Conservation (phyloP, 2,113 vertebrate species). For the Greenwoodochromis staneri region DNA sequence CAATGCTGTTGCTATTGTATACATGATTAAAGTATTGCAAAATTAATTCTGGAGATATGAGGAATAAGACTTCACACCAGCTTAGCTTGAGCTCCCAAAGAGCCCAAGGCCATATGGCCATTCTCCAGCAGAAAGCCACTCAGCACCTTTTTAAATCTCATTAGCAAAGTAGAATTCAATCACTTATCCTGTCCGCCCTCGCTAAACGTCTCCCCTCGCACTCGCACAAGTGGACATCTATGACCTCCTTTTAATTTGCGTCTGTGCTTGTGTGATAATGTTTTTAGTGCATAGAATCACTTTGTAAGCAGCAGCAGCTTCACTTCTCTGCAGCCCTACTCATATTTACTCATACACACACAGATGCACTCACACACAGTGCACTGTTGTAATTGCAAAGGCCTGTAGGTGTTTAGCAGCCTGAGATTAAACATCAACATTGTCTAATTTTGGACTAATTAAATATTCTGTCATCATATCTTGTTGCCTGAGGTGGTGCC, state of each 20-base stretch:
- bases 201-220: constrained; percentile 50
- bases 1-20: constrained; percentile 37
- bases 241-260: constrained; percentile 61
- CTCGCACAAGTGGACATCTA: constrained; percentile 57
- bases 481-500: constrained; percentile 27
- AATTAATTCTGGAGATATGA: constrained; percentile 50
- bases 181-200: constrained; percentile 43
- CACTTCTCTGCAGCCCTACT: neutral
- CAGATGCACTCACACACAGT: neutral
- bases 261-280: constrained; percentile 59
- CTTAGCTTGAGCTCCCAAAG: constrained; percentile 51
- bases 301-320: constrained; percentile 31
- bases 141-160: constrained; percentile 70
- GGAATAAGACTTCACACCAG: constrained; percentile 48
- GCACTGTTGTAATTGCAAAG: constrained; percentile 32
- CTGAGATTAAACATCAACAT: constrained; percentile 43
- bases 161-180: constrained; percentile 68
- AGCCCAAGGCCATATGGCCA: constrained; percentile 56
- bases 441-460: constrained; percentile 60
- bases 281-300: constrained; percentile 35
- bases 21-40: constrained; percentile 25
- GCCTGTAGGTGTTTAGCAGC: constrained; percentile 40
- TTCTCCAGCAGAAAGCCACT: constrained; percentile 59
- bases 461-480: constrained; percentile 52
- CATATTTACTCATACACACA: neutral